Percentiles rank a stretch among this genome's conserved stretches.
phyloP scores from a whole-genome alignment of 2,888 invertebrate genomes.

The Andrena dorsata region DNA sequence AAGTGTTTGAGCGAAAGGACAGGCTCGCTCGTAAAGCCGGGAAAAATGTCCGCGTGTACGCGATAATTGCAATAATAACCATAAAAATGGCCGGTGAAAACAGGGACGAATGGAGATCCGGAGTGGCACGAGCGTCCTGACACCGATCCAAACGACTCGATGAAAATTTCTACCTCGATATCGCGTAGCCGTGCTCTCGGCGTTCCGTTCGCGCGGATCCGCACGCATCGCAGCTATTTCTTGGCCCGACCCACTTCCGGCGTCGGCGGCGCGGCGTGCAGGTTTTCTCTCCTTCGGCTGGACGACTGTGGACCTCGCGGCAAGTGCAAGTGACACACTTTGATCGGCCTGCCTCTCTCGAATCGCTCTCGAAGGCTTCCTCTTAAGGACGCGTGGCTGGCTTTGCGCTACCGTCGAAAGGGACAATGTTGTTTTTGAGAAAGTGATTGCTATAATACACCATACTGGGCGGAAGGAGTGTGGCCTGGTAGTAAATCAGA shows the following conservation, averaged over 20 bases:
- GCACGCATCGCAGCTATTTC: constrained; percentile 62
- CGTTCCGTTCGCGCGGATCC: constrained; percentile 51
- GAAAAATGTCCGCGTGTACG: constrained; percentile 3
- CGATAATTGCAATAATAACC: constrained; percentile 33
- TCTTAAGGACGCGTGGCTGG: constrained; percentile 21
- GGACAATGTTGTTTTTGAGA: constrained; percentile 7
- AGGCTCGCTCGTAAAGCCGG: neutral
- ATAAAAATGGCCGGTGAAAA: constrained; percentile 56
- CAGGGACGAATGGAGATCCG: constrained; percentile 42
- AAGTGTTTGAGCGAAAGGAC: neutral
- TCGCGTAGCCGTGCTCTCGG: constrained; percentile 22
- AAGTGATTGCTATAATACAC: neutral
- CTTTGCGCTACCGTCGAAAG: neutral
- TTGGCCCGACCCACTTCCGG: constrained; percentile 64
- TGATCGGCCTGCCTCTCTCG: constrained; percentile 20
- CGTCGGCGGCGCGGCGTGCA: constrained; percentile 28
- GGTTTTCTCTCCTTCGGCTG: constrained; percentile 51
- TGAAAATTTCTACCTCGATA: constrained; percentile 63
- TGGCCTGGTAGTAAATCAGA: neutral
- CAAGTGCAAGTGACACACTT: constrained; percentile 71
- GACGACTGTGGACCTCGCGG: constrained; percentile 17
- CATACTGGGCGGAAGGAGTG: neutral
- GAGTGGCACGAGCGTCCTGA: constrained; percentile 38
- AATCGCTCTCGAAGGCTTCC: constrained; percentile 37
- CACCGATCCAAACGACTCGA: constrained; percentile 55